Evolutionary conservation across 2,113 vertebrate genomes (phyloP).

Genomic region (Myanophis thanlyinensis): DNA sequence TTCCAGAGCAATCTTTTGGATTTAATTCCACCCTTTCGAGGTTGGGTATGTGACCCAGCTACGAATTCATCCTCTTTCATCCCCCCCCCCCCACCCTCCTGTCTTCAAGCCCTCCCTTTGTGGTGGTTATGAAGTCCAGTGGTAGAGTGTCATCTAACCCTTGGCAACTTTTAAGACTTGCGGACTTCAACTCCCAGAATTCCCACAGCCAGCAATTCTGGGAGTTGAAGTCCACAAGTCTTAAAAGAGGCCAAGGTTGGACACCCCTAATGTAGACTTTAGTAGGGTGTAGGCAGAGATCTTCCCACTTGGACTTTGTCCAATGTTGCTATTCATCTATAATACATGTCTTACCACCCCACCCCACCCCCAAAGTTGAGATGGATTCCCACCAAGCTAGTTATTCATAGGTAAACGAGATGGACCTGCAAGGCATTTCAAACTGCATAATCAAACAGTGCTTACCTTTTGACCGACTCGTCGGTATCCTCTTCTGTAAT

Average conservation of each 20-base stretch:
- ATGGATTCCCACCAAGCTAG: neutral
- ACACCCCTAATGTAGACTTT: neutral
- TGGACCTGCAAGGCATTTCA: neutral
- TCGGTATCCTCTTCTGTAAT: constrained; percentile 74
- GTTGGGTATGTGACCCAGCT: too few species aligned
- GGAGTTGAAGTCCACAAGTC: neutral
- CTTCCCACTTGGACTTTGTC: neutral
- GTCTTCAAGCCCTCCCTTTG: neutral
- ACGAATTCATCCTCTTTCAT: neutral
- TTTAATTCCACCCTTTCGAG: neutral
- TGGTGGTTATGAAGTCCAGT: neutral
- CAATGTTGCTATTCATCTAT: neutral
- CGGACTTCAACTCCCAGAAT: neutral
- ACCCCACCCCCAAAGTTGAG: too few species aligned
- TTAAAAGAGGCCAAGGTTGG: neutral
- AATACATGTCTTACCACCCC: too few species aligned
- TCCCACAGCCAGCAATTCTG: neutral
- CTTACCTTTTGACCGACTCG: constrained; percentile 87
- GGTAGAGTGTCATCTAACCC: neutral
- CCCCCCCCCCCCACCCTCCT: too few species aligned
- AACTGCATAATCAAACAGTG: constrained; percentile 37
- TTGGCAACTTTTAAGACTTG: neutral
- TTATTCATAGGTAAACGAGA: neutral
- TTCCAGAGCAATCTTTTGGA: neutral
- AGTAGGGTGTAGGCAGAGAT: neutral